A percentile compares a stretch with the other conserved stretches of the same genome.
Evolutionary conservation across 2,797 vertebrate species (phyloP).

Genomic region (Periparus ater): DNA sequence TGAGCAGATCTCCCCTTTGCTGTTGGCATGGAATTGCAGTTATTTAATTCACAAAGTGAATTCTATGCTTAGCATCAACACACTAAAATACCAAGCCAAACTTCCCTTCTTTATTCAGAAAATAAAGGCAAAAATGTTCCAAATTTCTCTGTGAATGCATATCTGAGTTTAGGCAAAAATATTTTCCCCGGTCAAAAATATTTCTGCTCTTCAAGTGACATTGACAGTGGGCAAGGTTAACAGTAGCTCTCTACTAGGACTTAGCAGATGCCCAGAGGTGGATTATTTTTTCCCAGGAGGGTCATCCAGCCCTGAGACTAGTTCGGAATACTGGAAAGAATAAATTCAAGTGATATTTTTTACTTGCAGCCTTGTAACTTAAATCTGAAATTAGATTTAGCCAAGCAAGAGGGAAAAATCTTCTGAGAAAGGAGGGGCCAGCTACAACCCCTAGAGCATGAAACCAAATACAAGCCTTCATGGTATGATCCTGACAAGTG

Average conservation of each 20-base stretch:
- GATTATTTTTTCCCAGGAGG: constrained; percentile 17
- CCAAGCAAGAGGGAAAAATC: neutral
- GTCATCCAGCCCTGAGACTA: neutral
- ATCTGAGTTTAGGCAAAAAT: constrained; percentile 9
- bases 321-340: constrained; percentile 11
- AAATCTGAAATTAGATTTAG: neutral
- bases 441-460: neutral
- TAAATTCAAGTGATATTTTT: constrained; percentile 28
- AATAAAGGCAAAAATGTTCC: neutral
- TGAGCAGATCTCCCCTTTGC: constrained; percentile 2
- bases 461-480: neutral
- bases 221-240: constrained; percentile 1
- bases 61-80: constrained; percentile 21
- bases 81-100: neutral
- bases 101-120: neutral
- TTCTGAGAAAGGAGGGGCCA: neutral
- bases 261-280: constrained; percentile 15
- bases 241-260: neutral
- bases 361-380: neutral
- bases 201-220: constrained; percentile 5
- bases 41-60: constrained; percentile 39
- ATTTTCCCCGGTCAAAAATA: constrained; percentile 8
- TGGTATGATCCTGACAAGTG: neutral
- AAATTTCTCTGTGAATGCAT: constrained; percentile 3
- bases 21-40: constrained; percentile 38